Percentiles rank a stretch among this genome's conserved stretches.
Evolutionary conservation across 2,797 vertebrate species (phyloP).

Genomic region (Mormyrops boulengeri): DNA sequence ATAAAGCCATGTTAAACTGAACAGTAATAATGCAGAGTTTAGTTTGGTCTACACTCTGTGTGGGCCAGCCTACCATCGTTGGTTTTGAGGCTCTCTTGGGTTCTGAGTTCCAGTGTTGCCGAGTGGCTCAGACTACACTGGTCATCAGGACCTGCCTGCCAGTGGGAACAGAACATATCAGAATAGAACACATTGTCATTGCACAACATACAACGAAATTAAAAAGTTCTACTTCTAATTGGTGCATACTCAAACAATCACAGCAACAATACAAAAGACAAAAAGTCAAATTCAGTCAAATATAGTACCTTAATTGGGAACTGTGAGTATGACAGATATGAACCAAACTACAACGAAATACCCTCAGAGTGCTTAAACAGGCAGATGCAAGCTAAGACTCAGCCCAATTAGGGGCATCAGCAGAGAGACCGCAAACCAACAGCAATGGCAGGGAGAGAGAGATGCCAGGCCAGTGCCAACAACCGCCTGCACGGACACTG

Average conservation of each 20-base stretch:
- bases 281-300: not conserved
- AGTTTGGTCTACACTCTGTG: not conserved
- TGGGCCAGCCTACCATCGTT: slow-evolving; percentile 47
- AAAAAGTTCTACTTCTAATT: not conserved
- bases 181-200: not conserved
- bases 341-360: not conserved
- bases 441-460: not conserved
- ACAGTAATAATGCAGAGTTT: not conserved
- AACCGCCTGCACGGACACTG: not conserved
- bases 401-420: not conserved
- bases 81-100: slow-evolving; percentile 43
- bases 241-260: not conserved
- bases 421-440: not conserved
- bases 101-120: slow-evolving; percentile 46
- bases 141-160: slow-evolving; percentile 41
- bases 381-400: not conserved
- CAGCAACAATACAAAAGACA: not conserved
- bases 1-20: not conserved
- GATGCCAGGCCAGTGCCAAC: not conserved
- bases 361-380: not conserved
- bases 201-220: not conserved
- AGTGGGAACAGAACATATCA: not conserved
- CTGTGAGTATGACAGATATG: not conserved
- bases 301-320: not conserved
- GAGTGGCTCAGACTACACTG: slow-evolving; percentile 25